Conservation (phyloP, 2,888 invertebrate genomes). For the Orgyia antiqua region DNA sequence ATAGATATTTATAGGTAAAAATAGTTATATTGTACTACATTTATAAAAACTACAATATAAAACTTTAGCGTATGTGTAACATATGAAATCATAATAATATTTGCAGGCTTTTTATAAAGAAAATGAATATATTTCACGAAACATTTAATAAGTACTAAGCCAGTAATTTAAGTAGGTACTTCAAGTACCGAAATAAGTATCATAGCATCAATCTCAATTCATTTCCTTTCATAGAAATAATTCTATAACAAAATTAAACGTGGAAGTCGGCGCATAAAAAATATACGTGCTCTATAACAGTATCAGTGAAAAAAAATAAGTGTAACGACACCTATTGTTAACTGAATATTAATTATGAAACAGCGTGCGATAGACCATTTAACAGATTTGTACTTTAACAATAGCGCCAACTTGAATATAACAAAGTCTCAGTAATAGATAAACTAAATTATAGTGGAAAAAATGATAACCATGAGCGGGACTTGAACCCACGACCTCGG, state of each 20-base stretch:
- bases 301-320: constrained; percentile 24
- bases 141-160: too few relatives aligned
- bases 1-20: too few relatives aligned
- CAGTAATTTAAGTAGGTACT: background rate
- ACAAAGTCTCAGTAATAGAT: too few relatives aligned
- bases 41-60: constrained; percentile 4
- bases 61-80: background rate
- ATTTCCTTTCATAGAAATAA: constrained; percentile 15
- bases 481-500: too few relatives aligned
- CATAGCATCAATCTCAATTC: constrained; percentile 2
- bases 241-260: constrained; percentile 21
- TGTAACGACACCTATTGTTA: constrained; percentile 29
- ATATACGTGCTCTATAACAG: constrained; percentile 25
- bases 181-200: background rate
- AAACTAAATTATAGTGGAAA: too few relatives aligned
- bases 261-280: constrained; percentile 20
- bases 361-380: constrained; percentile 19
- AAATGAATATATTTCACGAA: constrained; percentile 13
- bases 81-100: constrained; percentile 19
- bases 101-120: constrained; percentile 10
- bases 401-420: too few relatives aligned
- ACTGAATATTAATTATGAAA: constrained; percentile 17
- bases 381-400: constrained; percentile 7
- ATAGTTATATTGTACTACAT: too few relatives aligned
- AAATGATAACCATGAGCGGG: too few relatives aligned